Base-by-base conservation (phyloP, 1,140 invertebrate genomes). In the Melitaea cinxia region DNA sequence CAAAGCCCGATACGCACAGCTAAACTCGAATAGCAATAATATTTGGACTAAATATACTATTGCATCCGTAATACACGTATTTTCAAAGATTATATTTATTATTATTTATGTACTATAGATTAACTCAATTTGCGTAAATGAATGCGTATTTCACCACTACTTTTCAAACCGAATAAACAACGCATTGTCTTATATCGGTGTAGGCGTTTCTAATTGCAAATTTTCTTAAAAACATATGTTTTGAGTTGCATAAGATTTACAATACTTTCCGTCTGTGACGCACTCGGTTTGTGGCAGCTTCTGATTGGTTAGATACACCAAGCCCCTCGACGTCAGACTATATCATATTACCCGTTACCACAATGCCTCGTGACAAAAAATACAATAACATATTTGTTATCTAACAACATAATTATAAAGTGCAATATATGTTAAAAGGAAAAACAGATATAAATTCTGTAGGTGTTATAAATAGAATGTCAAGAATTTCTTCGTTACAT, bases 301-400 rank as follows among this genome's bases (percentile, higher is more conserved):
- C 65, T 77, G 78, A 88, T 88, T 86, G 85, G 85, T 57, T 33
- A 67, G 49, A 56, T 14, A 49, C 55, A 85, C 77, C 82, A 82
- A 85, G 83, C 85, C 85, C 77, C 81, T 80, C 21, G 33, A 76
- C 82, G 82, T 85, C 83, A 84, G 60, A 15, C 71, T 56, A 65
- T 77, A 62, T 58, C 30, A 39, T 26, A 28, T 66, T 62, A 59
- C 63, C 67, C 61, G 63, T 63, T 61, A 55, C 65, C 63, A 67
- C 62, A 73, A 66, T 67, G 23, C 67, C 72, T 77, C 68, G 68
- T 77, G 72, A 77, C 73, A 1, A 47, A 47, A 47, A 21, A 9
- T 23, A 12, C 10, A 42, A 42, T n/a, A 42, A 17, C 6, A 15
- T 28, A 14, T 42, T 42, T 17, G 4, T 42, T 5, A 42, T 14